Percentiles rank a stretch among this genome's conserved stretches.
Conservation (phyloP, 2,888 invertebrate species). For the Muschampia plurimacula region DNA sequence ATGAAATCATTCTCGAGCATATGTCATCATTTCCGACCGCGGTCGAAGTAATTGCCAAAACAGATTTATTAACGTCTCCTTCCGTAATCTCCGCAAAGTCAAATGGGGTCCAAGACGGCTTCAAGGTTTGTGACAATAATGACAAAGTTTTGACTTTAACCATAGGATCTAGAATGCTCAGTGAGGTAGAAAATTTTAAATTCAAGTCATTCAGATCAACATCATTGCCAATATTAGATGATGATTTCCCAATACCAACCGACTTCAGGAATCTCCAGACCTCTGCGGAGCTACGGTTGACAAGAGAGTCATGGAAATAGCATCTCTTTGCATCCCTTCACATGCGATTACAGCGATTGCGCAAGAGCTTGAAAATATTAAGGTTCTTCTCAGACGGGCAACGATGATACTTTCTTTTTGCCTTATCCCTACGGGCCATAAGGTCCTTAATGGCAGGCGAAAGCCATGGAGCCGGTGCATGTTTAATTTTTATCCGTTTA, state of each 20-base stretch:
- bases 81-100: slow-evolving; percentile 15
- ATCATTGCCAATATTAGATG: background rate
- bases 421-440: slow-evolving; percentile 25
- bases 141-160: background rate
- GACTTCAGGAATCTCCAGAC: slow-evolving; percentile 29
- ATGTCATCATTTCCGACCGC: background rate
- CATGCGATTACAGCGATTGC: slow-evolving; percentile 27
- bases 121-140: background rate
- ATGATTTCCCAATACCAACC: slow-evolving; percentile 22
- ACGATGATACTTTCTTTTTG: slow-evolving; percentile 17
- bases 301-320: slow-evolving; percentile 14
- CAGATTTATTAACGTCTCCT: slow-evolving; percentile 24
- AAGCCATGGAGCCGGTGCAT: slow-evolving; percentile 25
- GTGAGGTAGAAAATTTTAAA: no score
- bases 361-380: background rate
- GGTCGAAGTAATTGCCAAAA: slow-evolving; percentile 18
- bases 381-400: slow-evolving; percentile 18
- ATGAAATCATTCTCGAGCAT: slow-evolving; percentile 1
- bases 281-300: slow-evolving; percentile 8
- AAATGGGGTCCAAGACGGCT: slow-evolving; percentile 7
- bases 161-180: no score
- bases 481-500: background rate
- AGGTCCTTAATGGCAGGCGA: background rate
- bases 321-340: slow-evolving; percentile 30
- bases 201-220: no score